Evolutionary conservation across 2,797 vertebrate genomes (phyloP).

Genomic region (Xiphophorus birchmanni): DNA sequence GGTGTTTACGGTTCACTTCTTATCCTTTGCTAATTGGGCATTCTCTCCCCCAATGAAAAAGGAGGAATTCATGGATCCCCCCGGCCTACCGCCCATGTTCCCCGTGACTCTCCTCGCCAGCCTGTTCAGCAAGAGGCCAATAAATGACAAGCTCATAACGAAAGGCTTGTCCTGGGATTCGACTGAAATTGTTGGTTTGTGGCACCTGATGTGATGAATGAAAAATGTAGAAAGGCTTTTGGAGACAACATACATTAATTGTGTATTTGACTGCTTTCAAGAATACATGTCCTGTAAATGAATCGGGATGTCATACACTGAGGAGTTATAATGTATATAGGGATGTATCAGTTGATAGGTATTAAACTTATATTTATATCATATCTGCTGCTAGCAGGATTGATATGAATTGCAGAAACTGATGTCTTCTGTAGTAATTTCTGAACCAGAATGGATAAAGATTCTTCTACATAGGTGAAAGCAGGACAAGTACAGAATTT

Average conservation of each 20-base stretch:
- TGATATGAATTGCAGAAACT: background rate
- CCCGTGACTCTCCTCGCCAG: slow-evolving; percentile 61
- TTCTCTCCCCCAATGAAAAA: slow-evolving; percentile 76
- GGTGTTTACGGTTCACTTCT: slow-evolving; percentile 88
- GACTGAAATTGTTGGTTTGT: background rate
- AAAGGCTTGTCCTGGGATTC: slow-evolving; percentile 39
- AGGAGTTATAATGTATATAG: background rate
- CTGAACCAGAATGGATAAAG: background rate
- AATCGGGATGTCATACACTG: background rate
- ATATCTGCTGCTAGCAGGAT: background rate
- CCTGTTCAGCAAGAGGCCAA: slow-evolving; percentile 51
- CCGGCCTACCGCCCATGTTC: slow-evolving; percentile 72
- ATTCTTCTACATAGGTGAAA: background rate
- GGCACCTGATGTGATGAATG: background rate
- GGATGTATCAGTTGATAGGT: background rate
- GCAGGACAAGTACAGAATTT: background rate
- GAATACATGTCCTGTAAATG: background rate
- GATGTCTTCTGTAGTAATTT: background rate
- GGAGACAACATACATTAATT: background rate
- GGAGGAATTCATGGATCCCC: slow-evolving; percentile 74
- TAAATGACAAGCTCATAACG: slow-evolving; percentile 51
- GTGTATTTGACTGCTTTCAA: background rate
- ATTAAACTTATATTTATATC: background rate
- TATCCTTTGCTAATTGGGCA: slow-evolving; percentile 88
- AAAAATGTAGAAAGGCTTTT: too few species aligned